Conservation (phyloP, 1,140 invertebrate genomes). For the Conus ventricosus region DNA sequence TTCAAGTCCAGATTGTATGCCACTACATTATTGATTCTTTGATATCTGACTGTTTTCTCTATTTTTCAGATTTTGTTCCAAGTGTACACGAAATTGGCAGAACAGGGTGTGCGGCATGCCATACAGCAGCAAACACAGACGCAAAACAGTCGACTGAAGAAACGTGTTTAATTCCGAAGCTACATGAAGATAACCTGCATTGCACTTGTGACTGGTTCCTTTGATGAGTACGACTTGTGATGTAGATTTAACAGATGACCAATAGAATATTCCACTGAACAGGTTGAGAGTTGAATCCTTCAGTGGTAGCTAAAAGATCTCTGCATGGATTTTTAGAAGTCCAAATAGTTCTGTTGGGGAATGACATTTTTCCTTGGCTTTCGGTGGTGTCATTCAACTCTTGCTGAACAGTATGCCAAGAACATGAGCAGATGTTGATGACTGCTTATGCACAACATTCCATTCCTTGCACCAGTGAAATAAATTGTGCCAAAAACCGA, state of each 20-base stretch:
- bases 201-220: not conserved
- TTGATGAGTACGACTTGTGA: not conserved
- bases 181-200: not conserved
- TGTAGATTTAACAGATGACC: constrained; percentile 27
- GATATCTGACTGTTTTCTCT: not conserved
- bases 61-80: constrained; percentile 60
- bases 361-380: not conserved
- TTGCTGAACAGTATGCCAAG: not conserved
- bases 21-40: not conserved
- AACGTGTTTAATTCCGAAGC: not conserved
- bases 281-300: constrained; percentile 35
- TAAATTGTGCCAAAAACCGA: not conserved
- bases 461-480: not conserved
- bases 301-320: not conserved
- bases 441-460: not conserved
- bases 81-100: constrained; percentile 60
- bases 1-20: no score
- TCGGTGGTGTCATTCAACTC: not conserved
- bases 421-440: not conserved
- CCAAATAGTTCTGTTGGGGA: not conserved
- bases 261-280: constrained; percentile 35
- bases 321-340: not conserved
- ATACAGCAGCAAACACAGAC: constrained; percentile 53
- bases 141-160: not conserved
- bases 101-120: constrained; percentile 59